Conservation (phyloP, 2,113 vertebrate genomes). For the Oncorhynchus clarkii region DNA sequence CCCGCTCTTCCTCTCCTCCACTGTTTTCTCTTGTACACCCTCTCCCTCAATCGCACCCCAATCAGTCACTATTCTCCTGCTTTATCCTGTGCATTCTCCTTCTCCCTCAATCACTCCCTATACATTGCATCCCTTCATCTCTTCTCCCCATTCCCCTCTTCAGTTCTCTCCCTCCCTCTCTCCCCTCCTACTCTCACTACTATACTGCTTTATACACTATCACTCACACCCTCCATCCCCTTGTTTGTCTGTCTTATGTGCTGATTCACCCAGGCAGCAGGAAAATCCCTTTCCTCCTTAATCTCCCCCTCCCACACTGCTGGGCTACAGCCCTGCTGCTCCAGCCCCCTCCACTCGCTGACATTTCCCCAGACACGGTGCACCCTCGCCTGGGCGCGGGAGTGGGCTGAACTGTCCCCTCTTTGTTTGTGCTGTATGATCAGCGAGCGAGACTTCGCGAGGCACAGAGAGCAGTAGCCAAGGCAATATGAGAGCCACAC, state of each 20-base stretch:
- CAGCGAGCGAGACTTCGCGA: background rate
- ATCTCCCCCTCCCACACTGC: constrained; percentile 38
- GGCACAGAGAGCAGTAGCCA: background rate
- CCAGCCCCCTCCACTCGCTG: constrained; percentile 25
- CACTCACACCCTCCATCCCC: constrained; percentile 8
- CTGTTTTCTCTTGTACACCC: background rate
- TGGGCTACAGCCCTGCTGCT: background rate
- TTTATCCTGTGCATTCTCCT: background rate
- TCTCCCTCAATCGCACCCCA: background rate
- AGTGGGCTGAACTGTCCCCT: constrained; percentile 2
- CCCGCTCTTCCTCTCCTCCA: background rate
- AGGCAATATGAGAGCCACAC: background rate
- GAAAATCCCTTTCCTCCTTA: constrained; percentile 57
- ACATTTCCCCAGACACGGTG: constrained; percentile 40
- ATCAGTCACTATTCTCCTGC: background rate
- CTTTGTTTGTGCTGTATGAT: background rate
- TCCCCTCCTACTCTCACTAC: constrained; percentile 15
- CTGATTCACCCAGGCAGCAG: constrained; percentile 59
- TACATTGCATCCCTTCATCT: background rate
- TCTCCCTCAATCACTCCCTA: background rate
- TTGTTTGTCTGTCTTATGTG: constrained; percentile 40
- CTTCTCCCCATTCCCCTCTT: constrained; percentile 45
- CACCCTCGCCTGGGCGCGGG: constrained; percentile 41
- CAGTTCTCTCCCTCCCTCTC: constrained; percentile 15
- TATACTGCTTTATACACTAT: constrained; percentile 12